Base-by-base conservation (phyloP, 2,888 invertebrate genomes). In the Orgyia antiqua region DNA sequence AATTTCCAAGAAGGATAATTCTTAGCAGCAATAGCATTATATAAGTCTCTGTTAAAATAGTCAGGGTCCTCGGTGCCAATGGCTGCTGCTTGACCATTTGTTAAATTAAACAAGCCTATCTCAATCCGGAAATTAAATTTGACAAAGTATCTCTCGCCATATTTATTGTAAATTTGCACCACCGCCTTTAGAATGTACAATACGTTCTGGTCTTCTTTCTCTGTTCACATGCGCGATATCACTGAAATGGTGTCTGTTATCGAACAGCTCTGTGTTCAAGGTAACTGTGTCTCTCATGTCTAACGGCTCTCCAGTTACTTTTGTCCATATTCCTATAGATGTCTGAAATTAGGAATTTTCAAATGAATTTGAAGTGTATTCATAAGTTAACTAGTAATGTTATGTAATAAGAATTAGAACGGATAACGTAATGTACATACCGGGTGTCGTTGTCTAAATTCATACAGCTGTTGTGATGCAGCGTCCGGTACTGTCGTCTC, bases 101-200 rank as follows among this genome's bases (percentile, higher is more conserved):
- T 76, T 25, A 97, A 64, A 68, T 93, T 93, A 64, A 91, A 92
- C 44, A 97, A 91, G 4, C 94, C 94, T 76, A 96, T 95, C 67
- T 96, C 90, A 1, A 95, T 93, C 89, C 94, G 95, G 60, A 91
- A 93, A 68, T 96, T 96, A 79, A 97, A 97, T 87, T 94, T 96
- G 42, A 93, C 94, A 64, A 92, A 97, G 45, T 91, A 87, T 11
- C 88, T 74, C 29, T 93, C 89, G 0, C 92, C 90, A 2, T 90
- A 71, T 27, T 82, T 88, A 69, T 97, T 97, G 12, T 95, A 89
- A 36, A 97, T 68, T 69, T 96, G 94, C 94, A n/a, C 93, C 96
- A 21, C 92, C 93, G 37, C 97, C 97, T 78, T 97, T 97, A 1
- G 97, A 96, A 67, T 96, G 96, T 1, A 95, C 96, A 0, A 96